A percentile compares a stretch with the other conserved stretches of the same genome.
These are phyloP conservation scores for Muntiacus reevesi DNA, from an alignment of 2,113 vertebrate species.

Conservation along the genomic window DNA sequence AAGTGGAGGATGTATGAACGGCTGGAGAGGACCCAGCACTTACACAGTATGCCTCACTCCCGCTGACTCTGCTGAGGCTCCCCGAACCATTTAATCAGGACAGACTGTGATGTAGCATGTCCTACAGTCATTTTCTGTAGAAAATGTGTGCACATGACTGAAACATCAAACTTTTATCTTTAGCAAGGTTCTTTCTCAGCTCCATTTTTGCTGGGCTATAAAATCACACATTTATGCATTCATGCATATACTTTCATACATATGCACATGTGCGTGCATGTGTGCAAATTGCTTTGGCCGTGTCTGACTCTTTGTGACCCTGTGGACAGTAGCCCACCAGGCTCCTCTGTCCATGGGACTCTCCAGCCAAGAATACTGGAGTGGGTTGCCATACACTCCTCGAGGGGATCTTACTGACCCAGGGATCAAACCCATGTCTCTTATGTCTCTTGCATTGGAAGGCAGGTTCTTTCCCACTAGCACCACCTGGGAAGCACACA, in stretches of 20 bases:
- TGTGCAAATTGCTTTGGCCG: neutral
- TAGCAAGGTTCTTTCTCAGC: neutral
- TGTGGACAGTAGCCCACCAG: neutral
- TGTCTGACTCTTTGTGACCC: neutral
- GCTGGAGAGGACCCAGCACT: neutral
- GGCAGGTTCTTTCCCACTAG: neutral
- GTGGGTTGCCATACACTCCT: neutral
- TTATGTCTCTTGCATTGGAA: neutral
- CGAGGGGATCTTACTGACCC: neutral
- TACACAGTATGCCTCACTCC: neutral
- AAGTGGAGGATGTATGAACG: neutral
- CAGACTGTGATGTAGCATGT: neutral
- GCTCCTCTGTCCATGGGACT: neutral
- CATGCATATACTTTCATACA: neutral
- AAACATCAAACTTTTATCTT: neutral
- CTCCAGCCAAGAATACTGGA: neutral
- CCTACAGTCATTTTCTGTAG: neutral
- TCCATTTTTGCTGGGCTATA: neutral
- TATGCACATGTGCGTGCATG: neutral
- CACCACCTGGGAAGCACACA: neutral
- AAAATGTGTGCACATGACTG: neutral
- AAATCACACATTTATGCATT: neutral
- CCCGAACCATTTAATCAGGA: neutral
- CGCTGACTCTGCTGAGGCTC: neutral
- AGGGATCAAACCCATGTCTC: neutral